Evolutionary conservation across 2,888 invertebrate species (phyloP).

Genomic region (Drosophila testacea): DNA sequence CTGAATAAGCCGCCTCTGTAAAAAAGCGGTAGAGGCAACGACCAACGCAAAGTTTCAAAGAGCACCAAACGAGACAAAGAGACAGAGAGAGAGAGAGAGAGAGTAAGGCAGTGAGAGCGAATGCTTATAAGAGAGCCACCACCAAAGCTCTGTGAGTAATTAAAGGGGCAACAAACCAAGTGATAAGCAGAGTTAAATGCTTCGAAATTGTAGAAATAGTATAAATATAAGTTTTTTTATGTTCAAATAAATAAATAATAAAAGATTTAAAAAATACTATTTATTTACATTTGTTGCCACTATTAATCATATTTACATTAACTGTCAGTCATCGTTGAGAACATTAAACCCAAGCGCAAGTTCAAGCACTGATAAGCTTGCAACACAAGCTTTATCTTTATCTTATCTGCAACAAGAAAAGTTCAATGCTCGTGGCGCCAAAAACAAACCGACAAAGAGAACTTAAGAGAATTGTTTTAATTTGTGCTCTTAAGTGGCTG

Average conservation of each 20-base stretch:
- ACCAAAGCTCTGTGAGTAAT: constrained; percentile 39
- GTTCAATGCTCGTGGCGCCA: constrained; percentile 68
- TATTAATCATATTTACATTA: neutral
- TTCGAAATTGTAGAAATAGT: neutral
- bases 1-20: constrained; percentile 31
- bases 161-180: constrained; percentile 39
- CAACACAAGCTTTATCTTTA: constrained; percentile 25
- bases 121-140: constrained; percentile 18
- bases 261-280: neutral
- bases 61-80: constrained; percentile 13
- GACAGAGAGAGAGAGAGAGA: constrained; percentile 2
- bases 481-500: constrained; percentile 1
- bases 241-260: neutral
- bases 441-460: constrained; percentile 21
- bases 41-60: constrained; percentile 41
- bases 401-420: constrained; percentile 41
- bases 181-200: constrained; percentile 26
- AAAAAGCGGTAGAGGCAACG: constrained; percentile 49
- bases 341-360: constrained; percentile 38
- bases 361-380: constrained; percentile 67
- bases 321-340: neutral
- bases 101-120: constrained; percentile 3
- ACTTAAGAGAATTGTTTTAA: neutral
- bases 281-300: neutral
- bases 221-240: neutral